These are phyloP conservation scores for Drosophila prosaltans DNA, from an alignment of 1,140 invertebrate species.

Conservation along the genomic window DNA sequence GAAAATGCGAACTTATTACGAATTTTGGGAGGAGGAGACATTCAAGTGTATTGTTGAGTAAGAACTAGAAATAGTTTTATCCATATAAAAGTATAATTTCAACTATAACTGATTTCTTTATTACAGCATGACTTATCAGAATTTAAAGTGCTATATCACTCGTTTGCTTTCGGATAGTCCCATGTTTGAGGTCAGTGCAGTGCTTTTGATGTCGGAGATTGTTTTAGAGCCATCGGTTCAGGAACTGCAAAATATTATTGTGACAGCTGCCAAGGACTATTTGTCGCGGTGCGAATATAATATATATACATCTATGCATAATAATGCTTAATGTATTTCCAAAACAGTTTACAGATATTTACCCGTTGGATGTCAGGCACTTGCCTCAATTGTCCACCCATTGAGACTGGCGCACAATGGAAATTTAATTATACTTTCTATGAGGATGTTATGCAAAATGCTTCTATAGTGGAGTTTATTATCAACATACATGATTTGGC, in stretches of 20 bases:
- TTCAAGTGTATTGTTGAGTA: slow-evolving; percentile 85
- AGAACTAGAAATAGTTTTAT: neutral
- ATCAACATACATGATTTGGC: slow-evolving; percentile 66
- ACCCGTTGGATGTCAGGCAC: slow-evolving; percentile 93
- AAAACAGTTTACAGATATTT: slow-evolving; percentile 87
- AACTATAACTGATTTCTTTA: too few relatives aligned
- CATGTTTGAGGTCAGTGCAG: slow-evolving; percentile 91
- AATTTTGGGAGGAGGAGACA: slow-evolving; percentile 88
- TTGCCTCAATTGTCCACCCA: slow-evolving; percentile 87
- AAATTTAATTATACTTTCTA: slow-evolving; percentile 88
- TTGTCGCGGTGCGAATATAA: slow-evolving; percentile 84
- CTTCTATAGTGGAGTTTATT: slow-evolving; percentile 84
- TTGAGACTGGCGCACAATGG: slow-evolving; percentile 84
- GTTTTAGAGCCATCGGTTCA: slow-evolving; percentile 88
- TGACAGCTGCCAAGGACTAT: slow-evolving; percentile 87
- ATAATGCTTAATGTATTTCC: too few relatives aligned
- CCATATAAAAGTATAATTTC: neutral
- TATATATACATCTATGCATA: too few relatives aligned
- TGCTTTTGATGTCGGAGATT: slow-evolving; percentile 89
- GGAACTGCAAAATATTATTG: slow-evolving; percentile 90
- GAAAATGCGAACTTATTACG: slow-evolving; percentile 88
- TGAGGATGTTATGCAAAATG: slow-evolving; percentile 87
- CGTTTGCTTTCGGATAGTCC: slow-evolving; percentile 85
- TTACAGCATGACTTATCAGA: slow-evolving; percentile 84
- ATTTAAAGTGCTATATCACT: slow-evolving; percentile 88